Conservation (phyloP, 2,888 invertebrate genomes). For the Nebria brevicollis region DNA sequence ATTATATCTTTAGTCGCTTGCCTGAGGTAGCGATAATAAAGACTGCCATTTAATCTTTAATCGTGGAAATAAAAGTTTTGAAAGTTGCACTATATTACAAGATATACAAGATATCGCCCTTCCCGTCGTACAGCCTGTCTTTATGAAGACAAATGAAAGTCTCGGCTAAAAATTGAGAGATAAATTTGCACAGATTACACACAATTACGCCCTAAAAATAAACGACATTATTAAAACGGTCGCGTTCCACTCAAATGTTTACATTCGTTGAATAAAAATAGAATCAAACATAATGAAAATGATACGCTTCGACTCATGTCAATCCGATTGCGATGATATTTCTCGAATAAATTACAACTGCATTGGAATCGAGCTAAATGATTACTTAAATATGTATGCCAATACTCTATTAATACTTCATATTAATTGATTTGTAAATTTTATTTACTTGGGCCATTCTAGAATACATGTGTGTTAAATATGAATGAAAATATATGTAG, state of each 20-base stretch:
- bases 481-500: too few relatives aligned
- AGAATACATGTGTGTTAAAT: too few relatives aligned
- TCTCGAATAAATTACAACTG: too few relatives aligned
- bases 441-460: too few relatives aligned
- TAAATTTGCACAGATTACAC: background rate
- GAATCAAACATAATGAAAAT: too few relatives aligned
- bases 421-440: too few relatives aligned
- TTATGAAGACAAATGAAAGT: background rate
- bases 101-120: constrained; percentile 3
- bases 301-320: too few relatives aligned
- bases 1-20: constrained; percentile 12
- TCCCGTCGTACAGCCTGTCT: background rate
- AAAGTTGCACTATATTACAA: constrained; percentile 12
- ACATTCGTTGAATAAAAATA: too few relatives aligned
- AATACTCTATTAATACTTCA: too few relatives aligned
- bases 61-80: constrained; percentile 33
- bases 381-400: too few relatives aligned
- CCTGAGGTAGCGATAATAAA: constrained; percentile 9
- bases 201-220: background rate
- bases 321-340: too few relatives aligned
- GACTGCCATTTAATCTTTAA: constrained; percentile 22
- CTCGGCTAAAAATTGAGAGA: background rate
- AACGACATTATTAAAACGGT: background rate
- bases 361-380: too few relatives aligned
- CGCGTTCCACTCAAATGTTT: background rate